Conservation (phyloP, 2,113 vertebrate species). For the Cyphomyrus plagiostoma region DNA sequence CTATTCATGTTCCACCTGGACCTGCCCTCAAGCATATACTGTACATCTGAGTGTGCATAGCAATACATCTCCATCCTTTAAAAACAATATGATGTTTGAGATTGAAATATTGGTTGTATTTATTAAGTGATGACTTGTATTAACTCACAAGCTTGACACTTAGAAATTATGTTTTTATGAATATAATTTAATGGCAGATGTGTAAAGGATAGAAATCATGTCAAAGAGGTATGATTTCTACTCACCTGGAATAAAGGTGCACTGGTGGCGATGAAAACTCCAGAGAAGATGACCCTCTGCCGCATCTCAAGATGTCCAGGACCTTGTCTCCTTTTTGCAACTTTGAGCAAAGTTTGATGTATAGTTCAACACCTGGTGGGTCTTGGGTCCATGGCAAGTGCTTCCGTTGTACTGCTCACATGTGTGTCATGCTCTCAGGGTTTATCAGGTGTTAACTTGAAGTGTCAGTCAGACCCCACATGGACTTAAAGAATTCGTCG, state of each 20-base stretch:
- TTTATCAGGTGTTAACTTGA: not conserved
- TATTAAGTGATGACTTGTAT: not conserved
- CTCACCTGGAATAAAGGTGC: slow-evolving; percentile 28
- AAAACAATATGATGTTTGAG: not conserved
- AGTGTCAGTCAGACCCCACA: slow-evolving; percentile 2
- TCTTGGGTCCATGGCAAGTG: slow-evolving; percentile 12
- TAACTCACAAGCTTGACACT: slow-evolving; percentile 1
- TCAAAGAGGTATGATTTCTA: not conserved
- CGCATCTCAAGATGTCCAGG: slow-evolving; percentile 19
- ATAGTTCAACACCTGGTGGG: not conserved
- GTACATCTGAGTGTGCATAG: slow-evolving; percentile 20
- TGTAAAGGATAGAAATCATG: not conserved
- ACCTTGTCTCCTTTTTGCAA: slow-evolving; percentile 23
- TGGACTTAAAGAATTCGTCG: not conserved
- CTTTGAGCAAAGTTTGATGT: not conserved
- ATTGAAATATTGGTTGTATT: slow-evolving; percentile 6
- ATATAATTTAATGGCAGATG: not conserved
- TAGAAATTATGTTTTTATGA: not conserved
- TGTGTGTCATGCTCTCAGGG: slow-evolving; percentile 1
- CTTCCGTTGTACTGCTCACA: not conserved
- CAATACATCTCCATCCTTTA: slow-evolving; percentile 14
- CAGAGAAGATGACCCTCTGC: slow-evolving; percentile 27
- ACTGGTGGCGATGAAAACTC: slow-evolving; percentile 32
- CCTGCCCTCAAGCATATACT: slow-evolving; percentile 8
- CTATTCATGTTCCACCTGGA: slow-evolving; percentile 8